Conservation (phyloP, 2,888 invertebrate genomes). For the Lathronympha strigana region DNA sequence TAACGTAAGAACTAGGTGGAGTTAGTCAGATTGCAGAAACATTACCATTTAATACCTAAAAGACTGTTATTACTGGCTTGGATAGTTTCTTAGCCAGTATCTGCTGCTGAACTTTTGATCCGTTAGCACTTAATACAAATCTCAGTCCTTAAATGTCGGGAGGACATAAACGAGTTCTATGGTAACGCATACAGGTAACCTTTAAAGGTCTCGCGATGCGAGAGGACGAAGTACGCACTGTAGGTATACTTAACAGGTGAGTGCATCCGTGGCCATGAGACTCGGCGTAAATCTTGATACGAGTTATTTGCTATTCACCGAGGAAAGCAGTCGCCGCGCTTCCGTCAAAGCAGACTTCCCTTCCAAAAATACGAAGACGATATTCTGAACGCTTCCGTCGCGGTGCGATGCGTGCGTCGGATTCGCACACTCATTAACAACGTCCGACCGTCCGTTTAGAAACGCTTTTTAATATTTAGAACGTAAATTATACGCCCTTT, state of each 20-base stretch:
- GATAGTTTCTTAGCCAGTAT: not conserved
- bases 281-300: slow-evolving; percentile 51
- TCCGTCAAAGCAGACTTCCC: slow-evolving; percentile 67
- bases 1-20: not conserved
- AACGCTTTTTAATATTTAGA: slow-evolving; percentile 47
- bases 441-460: slow-evolving; percentile 49
- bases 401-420: slow-evolving; percentile 59
- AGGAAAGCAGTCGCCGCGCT: slow-evolving; percentile 70
- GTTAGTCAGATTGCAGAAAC: slow-evolving; percentile 2
- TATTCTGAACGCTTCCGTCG: slow-evolving; percentile 69
- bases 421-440: slow-evolving; percentile 60
- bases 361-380: slow-evolving; percentile 72
- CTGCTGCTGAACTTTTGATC: slow-evolving; percentile 14
- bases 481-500: slow-evolving; percentile 53
- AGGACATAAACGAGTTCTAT: slow-evolving; percentile 57
- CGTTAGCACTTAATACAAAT: slow-evolving; percentile 33
- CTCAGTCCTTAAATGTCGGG: slow-evolving; percentile 21
- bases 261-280: slow-evolving; percentile 64
- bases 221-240: slow-evolving; percentile 52
- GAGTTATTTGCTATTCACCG: slow-evolving; percentile 67
- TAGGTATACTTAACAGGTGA: slow-evolving; percentile 53
- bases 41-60: not conserved
- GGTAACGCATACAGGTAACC: slow-evolving; percentile 65
- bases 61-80: not conserved
- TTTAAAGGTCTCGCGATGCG: slow-evolving; percentile 58